Evolutionary conservation across 2,113 vertebrate genomes (phyloP), one percentile per base, ranked within the genome.

Genomic region (Scomber japonicus): DNA sequence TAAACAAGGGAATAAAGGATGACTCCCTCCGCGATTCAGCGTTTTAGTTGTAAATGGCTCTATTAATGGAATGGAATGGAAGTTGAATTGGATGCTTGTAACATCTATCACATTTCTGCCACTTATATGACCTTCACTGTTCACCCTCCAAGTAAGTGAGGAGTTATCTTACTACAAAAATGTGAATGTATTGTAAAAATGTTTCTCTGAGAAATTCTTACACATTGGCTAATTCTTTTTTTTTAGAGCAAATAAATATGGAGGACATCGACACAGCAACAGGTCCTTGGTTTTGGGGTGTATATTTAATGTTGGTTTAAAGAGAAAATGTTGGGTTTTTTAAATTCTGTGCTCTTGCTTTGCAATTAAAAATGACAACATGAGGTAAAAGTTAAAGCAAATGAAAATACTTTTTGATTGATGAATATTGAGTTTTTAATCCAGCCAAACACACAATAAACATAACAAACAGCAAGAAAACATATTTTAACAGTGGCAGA

Each of bases 11-110:
- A 14, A 79, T 4, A 78, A 60, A 55, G 13, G 21, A 61, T 53
- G 35, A 63, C 5, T 50, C 55, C 64, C 13, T 61, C 30, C 10
- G 30, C 59, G 76, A 60, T 70, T 62, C 30, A 63, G 35, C 59
- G 21, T 80, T 80, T 71, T 49, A 71, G 11, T 53, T 69, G 27
- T 27, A 48, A 81, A 76, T 54, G 70, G 21, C 62, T 83, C 71
- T 10, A 56, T 78, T 77, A 60, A 53, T 21, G 21, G 21, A 21
- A 21, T 21, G 21, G 21, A 21, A 21, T 21, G 50, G 53, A 74
- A 19, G 19, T 21, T 65, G 78, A 83, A 82, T 60, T 80, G 50
- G 74, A 84, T 48, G 75, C 54, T 76, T 70, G 71, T 59, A 74
- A 53, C 61, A 75, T 75, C 64, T 50, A 30, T 88, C 54, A 67